A percentile compares a stretch with the other conserved stretches of the same genome.
phyloP scores from a whole-genome alignment of 35 echinoderm and acorn worm species.

The Amphiura filiformis region DNA sequence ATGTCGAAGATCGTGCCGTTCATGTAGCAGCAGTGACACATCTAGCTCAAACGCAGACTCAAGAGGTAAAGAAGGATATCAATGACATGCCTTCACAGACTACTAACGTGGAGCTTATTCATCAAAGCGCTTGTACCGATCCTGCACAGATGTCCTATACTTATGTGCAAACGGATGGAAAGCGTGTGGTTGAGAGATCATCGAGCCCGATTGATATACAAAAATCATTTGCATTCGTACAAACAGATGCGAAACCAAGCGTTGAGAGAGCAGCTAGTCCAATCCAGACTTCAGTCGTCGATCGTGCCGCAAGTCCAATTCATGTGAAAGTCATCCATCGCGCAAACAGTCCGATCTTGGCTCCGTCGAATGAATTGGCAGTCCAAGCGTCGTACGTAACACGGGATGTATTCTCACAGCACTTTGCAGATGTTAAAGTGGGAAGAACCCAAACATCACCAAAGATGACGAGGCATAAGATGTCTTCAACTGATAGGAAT shows the following conservation, averaged over 20 bases:
- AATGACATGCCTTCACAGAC: not conserved
- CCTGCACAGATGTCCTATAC: not conserved
- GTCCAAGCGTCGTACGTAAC: not conserved
- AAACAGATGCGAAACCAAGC: not conserved
- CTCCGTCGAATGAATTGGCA: not conserved
- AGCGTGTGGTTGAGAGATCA: not conserved
- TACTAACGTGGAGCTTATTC: not conserved
- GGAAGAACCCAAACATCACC: constrained; percentile 8
- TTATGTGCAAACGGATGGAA: not conserved
- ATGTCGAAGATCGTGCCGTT: not conserved
- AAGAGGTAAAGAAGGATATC: not conserved
- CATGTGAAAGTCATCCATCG: not conserved
- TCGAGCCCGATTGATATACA: not conserved
- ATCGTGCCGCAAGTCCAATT: not conserved
- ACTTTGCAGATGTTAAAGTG: not conserved
- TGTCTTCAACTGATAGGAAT: not conserved
- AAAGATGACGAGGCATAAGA: not conserved
- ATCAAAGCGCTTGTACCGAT: not conserved
- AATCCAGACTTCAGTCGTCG: not conserved
- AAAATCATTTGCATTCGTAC: not conserved
- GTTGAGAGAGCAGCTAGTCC: not conserved
- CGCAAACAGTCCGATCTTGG: not conserved
- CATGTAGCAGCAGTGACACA: not conserved
- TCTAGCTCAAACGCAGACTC: not conserved
- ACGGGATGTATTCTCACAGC: not conserved